Evolutionary conservation across 2,113 vertebrate species (phyloP).

Genomic region (Orycteropus afer): DNA sequence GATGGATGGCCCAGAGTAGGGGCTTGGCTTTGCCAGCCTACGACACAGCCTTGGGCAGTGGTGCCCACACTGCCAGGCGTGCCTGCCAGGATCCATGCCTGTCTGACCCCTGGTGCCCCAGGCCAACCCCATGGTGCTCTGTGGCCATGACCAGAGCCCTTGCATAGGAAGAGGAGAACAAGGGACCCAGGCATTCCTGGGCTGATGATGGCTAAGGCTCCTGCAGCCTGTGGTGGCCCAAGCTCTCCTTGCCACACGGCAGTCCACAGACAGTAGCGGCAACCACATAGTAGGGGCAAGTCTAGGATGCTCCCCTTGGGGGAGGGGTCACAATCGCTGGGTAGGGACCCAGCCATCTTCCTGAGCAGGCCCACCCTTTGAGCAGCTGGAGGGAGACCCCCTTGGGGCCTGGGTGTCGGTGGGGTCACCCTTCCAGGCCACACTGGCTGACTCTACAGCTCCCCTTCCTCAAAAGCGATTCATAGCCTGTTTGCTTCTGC

Average conservation of each 20-base stretch:
- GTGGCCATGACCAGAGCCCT: neutral
- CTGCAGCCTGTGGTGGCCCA: neutral
- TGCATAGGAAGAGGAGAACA: no score
- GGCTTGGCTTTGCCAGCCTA: neutral
- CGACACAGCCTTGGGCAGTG: neutral
- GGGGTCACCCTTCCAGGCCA: neutral
- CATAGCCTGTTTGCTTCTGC: rapidly evolving
- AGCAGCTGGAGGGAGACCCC: neutral
- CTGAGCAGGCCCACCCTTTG: no score
- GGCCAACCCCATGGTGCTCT: neutral
- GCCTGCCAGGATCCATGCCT: rapidly evolving
- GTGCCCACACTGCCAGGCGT: neutral
- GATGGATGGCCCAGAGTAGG: no score
- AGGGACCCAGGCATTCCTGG: rapidly evolving
- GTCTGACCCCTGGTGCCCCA: no score
- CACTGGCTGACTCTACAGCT: no score
- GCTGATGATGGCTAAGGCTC: neutral
- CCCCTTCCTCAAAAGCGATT: no score
- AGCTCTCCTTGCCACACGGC: no score
- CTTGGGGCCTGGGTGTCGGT: neutral
- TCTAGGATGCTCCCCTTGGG: neutral
- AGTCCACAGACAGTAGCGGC: neutral
- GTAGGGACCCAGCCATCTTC: neutral
- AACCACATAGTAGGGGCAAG: rapidly evolving
- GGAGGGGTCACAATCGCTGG: neutral